Evolutionary conservation across 2,888 invertebrate species (phyloP).

Genomic region (Cheilosia vulpina): DNA sequence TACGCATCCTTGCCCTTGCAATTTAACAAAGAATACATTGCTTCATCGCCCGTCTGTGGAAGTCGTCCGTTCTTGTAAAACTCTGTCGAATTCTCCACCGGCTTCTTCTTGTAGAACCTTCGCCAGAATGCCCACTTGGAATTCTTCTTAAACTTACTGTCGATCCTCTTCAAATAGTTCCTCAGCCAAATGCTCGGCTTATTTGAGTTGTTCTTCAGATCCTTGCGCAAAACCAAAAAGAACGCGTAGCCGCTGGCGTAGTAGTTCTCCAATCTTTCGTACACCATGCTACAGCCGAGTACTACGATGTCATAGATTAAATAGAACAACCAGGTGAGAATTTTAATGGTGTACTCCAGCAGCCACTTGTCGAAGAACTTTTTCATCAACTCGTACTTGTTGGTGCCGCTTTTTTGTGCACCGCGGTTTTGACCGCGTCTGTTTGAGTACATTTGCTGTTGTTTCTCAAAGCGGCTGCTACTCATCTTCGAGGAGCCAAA

Average conservation of each 20-base stretch:
- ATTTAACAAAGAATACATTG: conserved; percentile 95
- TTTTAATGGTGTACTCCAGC: conserved; percentile 85
- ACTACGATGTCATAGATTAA: conserved; percentile 91
- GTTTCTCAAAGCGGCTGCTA: conserved; percentile 46
- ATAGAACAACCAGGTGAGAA: conserved; percentile 91
- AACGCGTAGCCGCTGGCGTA: conserved; percentile 79
- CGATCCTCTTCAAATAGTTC: conserved; percentile 81
- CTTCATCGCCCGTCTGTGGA: conserved; percentile 96
- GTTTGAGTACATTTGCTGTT: conserved; percentile 55
- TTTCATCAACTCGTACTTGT: conserved; percentile 84
- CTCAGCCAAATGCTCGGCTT: conserved; percentile 82
- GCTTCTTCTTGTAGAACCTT: conserved; percentile 83
- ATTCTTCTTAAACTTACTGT: conserved; percentile 81
- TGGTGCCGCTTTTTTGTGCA: conserved; percentile 80
- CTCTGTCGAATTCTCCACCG: conserved; percentile 81
- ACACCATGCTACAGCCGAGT: conserved; percentile 86
- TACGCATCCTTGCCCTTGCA: conserved; percentile 98
- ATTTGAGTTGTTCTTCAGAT: conserved; percentile 82
- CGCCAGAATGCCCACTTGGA: conserved; percentile 83
- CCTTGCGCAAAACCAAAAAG: conserved; percentile 80
- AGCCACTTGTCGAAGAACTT: conserved; percentile 85
- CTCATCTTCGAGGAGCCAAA: conserved; percentile 36
- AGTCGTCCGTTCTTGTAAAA: conserved; percentile 84
- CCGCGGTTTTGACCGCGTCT: conserved; percentile 50
- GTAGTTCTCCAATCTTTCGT: conserved; percentile 80